Evolutionary conservation across 2,888 invertebrate genomes (phyloP).

Genomic region (Chymomyza amoena): DNA sequence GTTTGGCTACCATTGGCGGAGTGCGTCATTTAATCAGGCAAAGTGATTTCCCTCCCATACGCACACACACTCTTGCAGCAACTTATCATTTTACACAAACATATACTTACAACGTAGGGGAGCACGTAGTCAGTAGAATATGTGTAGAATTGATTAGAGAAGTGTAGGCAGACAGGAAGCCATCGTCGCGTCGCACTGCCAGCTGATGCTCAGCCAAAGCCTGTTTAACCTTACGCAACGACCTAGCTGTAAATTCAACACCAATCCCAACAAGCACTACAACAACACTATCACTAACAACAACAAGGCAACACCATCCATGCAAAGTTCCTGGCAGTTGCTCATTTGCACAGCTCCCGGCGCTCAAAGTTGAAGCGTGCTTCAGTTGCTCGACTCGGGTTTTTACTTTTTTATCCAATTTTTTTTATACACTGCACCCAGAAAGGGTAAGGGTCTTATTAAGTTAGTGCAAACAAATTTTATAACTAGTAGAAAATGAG

Average conservation of each 20-base stretch:
- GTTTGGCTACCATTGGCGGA: background rate
- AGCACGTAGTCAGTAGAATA: slow-evolving; percentile 22
- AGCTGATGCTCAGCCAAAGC: slow-evolving; percentile 52
- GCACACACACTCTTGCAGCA: slow-evolving; percentile 26
- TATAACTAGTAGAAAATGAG: too few species aligned
- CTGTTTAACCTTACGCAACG: slow-evolving; percentile 66
- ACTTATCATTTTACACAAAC: slow-evolving; percentile 55
- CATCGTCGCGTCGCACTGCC: slow-evolving; percentile 36
- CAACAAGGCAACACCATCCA: slow-evolving; percentile 26
- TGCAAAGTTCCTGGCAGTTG: slow-evolving; percentile 57
- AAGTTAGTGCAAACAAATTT: too few species aligned
- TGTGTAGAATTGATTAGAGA: background rate
- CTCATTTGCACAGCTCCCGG: slow-evolving; percentile 6
- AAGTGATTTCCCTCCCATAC: slow-evolving; percentile 60
- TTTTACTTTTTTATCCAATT: background rate
- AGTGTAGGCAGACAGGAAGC: slow-evolving; percentile 53
- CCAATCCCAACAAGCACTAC: slow-evolving; percentile 23
- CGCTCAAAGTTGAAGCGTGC: background rate
- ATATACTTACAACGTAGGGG: background rate
- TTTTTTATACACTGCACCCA: background rate
- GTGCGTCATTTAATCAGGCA: slow-evolving; percentile 70
- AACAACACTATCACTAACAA: background rate
- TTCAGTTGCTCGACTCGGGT: background rate
- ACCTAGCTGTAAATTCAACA: slow-evolving; percentile 61
- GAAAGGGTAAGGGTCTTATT: too few species aligned